These are phyloP conservation scores for Tridacna gigas DNA, from an alignment of 2,888 invertebrate species.

Conservation along the genomic window DNA sequence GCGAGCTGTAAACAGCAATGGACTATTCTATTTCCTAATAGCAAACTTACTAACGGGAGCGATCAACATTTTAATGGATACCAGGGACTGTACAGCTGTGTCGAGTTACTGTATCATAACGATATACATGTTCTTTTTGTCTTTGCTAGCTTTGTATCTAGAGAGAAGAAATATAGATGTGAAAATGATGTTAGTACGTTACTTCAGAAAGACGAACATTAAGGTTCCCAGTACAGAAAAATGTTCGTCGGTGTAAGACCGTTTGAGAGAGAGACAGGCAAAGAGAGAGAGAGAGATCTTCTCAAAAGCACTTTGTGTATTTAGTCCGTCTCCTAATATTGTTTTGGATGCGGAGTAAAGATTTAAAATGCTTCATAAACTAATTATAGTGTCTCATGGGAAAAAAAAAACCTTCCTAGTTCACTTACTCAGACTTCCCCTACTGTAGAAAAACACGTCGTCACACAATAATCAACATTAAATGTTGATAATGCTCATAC, in stretches of 20 bases:
- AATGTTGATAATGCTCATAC: too few species aligned
- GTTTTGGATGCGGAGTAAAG: too few species aligned
- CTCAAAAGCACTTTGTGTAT: too few species aligned
- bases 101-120: not conserved
- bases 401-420: too few species aligned
- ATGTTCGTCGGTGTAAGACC: not conserved
- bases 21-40: constrained; percentile 9
- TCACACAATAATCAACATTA: too few species aligned
- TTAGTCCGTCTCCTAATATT: too few species aligned
- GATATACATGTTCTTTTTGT: constrained; percentile 1
- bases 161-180: constrained; percentile 1
- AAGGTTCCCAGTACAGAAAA: not conserved
- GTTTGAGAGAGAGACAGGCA: too few species aligned
- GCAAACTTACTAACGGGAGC: constrained; percentile 10
- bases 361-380: too few species aligned
- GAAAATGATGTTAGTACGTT: not conserved
- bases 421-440: too few species aligned
- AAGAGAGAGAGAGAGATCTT: too few species aligned
- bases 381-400: too few species aligned
- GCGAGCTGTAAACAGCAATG: not conserved
- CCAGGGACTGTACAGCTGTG: not conserved
- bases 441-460: too few species aligned
- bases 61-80: constrained; percentile 9
- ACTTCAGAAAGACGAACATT: not conserved
- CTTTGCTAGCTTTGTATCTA: constrained; percentile 6